phyloP scores from a whole-genome alignment of 2,797 vertebrate species.

The Pogoniulus pusillus region DNA sequence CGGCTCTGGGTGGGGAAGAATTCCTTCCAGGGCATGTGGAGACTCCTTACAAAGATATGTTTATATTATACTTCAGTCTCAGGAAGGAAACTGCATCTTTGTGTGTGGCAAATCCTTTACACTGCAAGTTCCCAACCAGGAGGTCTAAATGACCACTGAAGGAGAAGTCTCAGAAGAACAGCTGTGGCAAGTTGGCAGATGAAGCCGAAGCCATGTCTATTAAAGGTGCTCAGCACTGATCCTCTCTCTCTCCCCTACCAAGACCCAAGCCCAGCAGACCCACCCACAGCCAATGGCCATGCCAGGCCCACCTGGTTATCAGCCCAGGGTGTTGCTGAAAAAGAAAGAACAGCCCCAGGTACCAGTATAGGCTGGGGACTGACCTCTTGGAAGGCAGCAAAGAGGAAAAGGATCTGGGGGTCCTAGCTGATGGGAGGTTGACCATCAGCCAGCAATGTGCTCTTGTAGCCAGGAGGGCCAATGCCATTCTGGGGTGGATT shows the following conservation, averaged over 20 bases:
- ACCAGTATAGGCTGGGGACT: no score
- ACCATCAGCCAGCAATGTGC: no score
- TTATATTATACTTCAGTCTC: not conserved
- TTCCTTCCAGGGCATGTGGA: not conserved
- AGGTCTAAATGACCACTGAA: not conserved
- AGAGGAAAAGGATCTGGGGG: no score
- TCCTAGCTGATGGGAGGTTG: no score
- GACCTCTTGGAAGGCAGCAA: no score
- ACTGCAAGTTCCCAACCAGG: not conserved
- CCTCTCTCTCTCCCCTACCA: not conserved
- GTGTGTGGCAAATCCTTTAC: not conserved
- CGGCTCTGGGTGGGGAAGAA: not conserved
- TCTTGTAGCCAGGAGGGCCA: no score
- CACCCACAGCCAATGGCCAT: not conserved
- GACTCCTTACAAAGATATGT: not conserved
- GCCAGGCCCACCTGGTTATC: not conserved
- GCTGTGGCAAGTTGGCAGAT: fast-evolving
- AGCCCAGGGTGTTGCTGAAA: not conserved
- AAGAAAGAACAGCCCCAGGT: no score
- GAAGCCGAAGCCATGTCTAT: fast-evolving
- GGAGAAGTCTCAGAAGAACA: not conserved
- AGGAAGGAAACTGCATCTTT: not conserved
- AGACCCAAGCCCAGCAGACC: not conserved
- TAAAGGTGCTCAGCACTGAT: not conserved
- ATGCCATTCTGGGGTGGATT: no score